These are phyloP conservation scores for Dolichotis patagonum DNA, from an alignment of 2,113 vertebrate species.

Conservation along the genomic window DNA sequence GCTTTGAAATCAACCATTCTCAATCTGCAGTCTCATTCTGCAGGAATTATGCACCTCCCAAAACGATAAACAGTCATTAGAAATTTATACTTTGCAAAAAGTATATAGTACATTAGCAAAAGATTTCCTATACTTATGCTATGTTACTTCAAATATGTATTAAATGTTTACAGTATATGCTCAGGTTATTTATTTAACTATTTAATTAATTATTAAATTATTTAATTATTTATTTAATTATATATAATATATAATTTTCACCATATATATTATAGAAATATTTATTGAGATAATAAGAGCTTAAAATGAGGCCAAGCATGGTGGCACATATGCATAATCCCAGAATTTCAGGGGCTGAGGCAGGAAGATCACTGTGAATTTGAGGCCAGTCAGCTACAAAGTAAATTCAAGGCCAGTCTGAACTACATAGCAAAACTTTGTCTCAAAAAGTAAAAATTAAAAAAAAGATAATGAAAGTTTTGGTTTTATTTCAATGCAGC, in stretches of 20 bases:
- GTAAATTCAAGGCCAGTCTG: too few relatives aligned
- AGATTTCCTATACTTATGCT: background rate
- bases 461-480: background rate
- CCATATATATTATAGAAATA: too few relatives aligned
- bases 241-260: too few relatives aligned
- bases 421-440: too few relatives aligned
- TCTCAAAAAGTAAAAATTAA: too few relatives aligned
- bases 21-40: background rate
- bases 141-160: background rate
- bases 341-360: too few relatives aligned
- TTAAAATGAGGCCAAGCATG: background rate
- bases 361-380: too few relatives aligned
- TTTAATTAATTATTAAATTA: too few relatives aligned
- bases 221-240: too few relatives aligned
- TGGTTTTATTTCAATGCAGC: background rate
- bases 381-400: too few relatives aligned
- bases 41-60: background rate
- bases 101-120: background rate
- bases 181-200: too few relatives aligned
- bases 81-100: constrained; percentile 1
- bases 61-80: background rate
- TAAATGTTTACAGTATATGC: background rate
- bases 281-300: background rate
- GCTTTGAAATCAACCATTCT: background rate
- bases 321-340: too few relatives aligned